Evolutionary conservation across 1,140 invertebrate species (phyloP), one percentile per base, ranked within the genome.

Genomic region (Leptinotarsa lineolata): DNA sequence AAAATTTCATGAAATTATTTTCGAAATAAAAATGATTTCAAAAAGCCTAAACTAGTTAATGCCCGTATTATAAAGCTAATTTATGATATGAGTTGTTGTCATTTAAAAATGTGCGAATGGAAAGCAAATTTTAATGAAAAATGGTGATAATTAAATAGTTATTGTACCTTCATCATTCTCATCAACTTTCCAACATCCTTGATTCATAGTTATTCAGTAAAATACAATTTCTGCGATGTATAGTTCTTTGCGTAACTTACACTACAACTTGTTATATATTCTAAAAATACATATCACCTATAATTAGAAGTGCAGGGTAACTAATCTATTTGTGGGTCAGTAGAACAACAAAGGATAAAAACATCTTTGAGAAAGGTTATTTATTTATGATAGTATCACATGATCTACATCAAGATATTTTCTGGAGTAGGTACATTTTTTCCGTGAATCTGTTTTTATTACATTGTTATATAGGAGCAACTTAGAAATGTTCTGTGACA

Each of bases 121-220:
- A 64, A 70, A 46, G 61, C 16, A 18, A 54, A 54, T 54, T 39
- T 54, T n/a, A 54, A 54, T 54, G 48, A 54, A 54, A 12, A 54
- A 18, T 54, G 6, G 6, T 54, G n/a, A 54, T 54, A n/a, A 13
- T 4, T 54, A 13, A 54, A 16, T 54, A 18, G 48, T 16, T 54
- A 15, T 54, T 21, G 61, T 83, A 89, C 88, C 88, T 84, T 87
- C 88, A 70, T 89, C 87, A 46, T 89, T 84, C 8, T 87, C 85
- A 72, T 88, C 86, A 69, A 89, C 85, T 81, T 88, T 88, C 88
- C 88, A 89, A 80, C 87, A 87, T 61, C 85, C 87, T 70, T 85
- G 87, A 76, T 77, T 84, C 86, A 87, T 88, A 64, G 21, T 78
- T 16, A 16, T 70, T 22, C 15, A 13, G 4, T 39, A 65, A 71